phyloP scores from a whole-genome alignment of 2,888 invertebrate species.

The Schizaphis graminum region DNA sequence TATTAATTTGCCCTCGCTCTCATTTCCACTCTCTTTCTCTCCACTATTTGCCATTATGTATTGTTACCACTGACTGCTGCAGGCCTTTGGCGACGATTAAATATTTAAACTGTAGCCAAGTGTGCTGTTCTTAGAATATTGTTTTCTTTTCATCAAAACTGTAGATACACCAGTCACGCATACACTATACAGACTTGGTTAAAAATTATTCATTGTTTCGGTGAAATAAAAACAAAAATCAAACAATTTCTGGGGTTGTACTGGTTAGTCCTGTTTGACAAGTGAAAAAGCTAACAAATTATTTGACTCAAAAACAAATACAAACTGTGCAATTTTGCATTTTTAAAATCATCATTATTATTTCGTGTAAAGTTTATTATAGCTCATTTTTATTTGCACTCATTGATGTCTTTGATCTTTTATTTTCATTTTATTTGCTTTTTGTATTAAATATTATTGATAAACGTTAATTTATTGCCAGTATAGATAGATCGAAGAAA shows the following conservation, averaged over 20 bases:
- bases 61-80: constrained; percentile 45
- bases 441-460: neutral
- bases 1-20: constrained; percentile 57
- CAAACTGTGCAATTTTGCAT: neutral
- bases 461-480: neutral
- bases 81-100: constrained; percentile 62
- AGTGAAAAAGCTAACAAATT: constrained; percentile 39
- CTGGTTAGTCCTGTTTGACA: constrained; percentile 15
- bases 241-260: constrained; percentile 32
- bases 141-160: constrained; percentile 61
- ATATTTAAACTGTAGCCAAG: constrained; percentile 61
- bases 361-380: neutral
- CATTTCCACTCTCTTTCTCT: neutral
- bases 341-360: constrained; percentile 7
- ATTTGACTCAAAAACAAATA: constrained; percentile 30
- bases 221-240: constrained; percentile 40
- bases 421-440: neutral
- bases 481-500: neutral
- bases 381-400: neutral
- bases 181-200: constrained; percentile 34
- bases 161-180: constrained; percentile 52
- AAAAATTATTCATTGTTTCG: constrained; percentile 63
- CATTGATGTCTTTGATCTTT: constrained; percentile 12
- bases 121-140: constrained; percentile 49
- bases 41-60: constrained; percentile 48